phyloP scores from a whole-genome alignment of 2,113 vertebrate species.

The Boulengeromyrus knoepffleri region DNA sequence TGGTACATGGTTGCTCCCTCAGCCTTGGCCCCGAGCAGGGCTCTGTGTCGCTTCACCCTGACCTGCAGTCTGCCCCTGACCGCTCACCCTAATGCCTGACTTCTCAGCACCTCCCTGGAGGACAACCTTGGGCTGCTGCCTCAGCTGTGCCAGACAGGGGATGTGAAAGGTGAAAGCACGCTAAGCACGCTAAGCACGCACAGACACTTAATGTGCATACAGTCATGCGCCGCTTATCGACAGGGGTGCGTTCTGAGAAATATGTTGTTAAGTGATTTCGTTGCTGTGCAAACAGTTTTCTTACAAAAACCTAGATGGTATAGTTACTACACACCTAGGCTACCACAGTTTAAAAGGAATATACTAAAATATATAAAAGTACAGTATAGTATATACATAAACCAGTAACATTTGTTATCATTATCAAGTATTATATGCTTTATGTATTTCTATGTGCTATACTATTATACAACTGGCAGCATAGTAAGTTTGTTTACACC shows the following conservation, averaged over 20 bases:
- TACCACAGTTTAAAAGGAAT: not conserved
- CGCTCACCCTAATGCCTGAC: not conserved
- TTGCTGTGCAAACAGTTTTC: not conserved
- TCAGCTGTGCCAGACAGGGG: constrained; percentile 16
- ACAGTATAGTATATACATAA: not conserved
- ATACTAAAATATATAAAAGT: too few species aligned
- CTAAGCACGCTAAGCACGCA: too few species aligned
- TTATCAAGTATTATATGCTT: not conserved
- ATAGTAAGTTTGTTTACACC: not conserved
- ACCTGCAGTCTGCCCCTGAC: not conserved
- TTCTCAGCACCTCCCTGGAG: constrained; percentile 37
- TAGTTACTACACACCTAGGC: not conserved
- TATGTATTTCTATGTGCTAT: not conserved
- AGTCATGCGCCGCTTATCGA: not conserved
- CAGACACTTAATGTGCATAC: not conserved
- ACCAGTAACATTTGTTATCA: not conserved
- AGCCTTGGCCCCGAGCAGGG: not conserved
- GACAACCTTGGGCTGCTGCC: constrained; percentile 21
- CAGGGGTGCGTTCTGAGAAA: not conserved
- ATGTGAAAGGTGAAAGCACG: constrained; percentile 35
- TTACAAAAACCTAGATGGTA: not conserved
- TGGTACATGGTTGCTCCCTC: not conserved
- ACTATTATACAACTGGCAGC: not conserved
- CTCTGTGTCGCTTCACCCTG: not conserved
- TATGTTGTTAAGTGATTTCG: not conserved